These are phyloP conservation scores for Polypterus bichir DNA, from an alignment of 2,113 vertebrate species.

Conservation along the genomic window DNA sequence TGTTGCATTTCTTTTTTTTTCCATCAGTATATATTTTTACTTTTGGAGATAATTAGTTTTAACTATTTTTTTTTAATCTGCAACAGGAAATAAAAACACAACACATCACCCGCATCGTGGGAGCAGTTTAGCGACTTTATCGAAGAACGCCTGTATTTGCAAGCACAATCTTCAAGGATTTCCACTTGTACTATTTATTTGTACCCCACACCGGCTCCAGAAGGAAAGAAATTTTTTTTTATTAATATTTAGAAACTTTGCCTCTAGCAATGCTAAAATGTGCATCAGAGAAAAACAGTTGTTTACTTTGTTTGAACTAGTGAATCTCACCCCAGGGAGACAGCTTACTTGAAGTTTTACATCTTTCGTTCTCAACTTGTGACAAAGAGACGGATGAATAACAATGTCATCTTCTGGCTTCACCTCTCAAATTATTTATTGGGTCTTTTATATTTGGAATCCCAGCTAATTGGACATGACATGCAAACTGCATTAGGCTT, in stretches of 20 bases:
- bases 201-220: slow-evolving; percentile 40
- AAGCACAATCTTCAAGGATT: no score
- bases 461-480: slow-evolving; percentile 68
- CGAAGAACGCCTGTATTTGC: no score
- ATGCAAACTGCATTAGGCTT: slow-evolving; percentile 59
- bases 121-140: no score
- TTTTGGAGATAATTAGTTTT: no score
- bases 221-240: slow-evolving; percentile 30
- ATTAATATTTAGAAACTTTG: slow-evolving; percentile 64
- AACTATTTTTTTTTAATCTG: no score
- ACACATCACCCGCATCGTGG: no score
- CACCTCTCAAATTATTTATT: slow-evolving; percentile 73
- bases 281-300: slow-evolving; percentile 77
- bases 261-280: slow-evolving; percentile 83
- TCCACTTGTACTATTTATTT: slow-evolving; percentile 25
- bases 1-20: no score
- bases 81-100: no score
- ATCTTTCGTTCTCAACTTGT: slow-evolving; percentile 55
- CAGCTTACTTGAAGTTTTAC: slow-evolving; percentile 60
- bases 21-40: no score
- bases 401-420: slow-evolving; percentile 57
- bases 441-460: slow-evolving; percentile 59
- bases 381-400: slow-evolving; percentile 68
- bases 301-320: slow-evolving; percentile 83
- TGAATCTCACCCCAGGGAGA: slow-evolving; percentile 64